These are phyloP conservation scores for Eumacrocentrus americanus DNA, from an alignment of 2,888 invertebrate genomes.

Conservation along the genomic window DNA sequence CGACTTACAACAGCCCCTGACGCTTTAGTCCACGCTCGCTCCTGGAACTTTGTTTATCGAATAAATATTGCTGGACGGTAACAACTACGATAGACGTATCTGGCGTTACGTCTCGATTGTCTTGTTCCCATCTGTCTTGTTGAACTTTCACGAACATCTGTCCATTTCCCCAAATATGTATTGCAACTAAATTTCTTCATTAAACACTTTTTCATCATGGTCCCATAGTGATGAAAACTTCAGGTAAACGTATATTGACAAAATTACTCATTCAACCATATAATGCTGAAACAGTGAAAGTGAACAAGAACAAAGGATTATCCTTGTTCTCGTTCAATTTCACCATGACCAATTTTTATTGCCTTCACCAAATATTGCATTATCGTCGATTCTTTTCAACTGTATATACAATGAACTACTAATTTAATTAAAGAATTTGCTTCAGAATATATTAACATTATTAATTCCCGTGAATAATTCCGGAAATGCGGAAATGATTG, in stretches of 20 bases:
- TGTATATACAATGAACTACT: background rate
- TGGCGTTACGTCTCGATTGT: conserved; percentile 30
- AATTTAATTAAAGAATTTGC: too few relatives aligned
- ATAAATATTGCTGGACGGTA: conserved; percentile 45
- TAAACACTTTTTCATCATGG: background rate
- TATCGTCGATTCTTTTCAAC: background rate
- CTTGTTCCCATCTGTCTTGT: conserved; percentile 4
- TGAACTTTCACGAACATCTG: background rate
- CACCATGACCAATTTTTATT: too few relatives aligned
- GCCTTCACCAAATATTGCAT: too few relatives aligned
- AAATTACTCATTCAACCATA: too few relatives aligned
- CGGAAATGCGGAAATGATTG: too few relatives aligned
- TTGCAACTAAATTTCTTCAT: background rate
- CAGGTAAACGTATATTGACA: too few relatives aligned
- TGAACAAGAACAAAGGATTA: too few relatives aligned
- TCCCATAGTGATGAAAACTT: too few relatives aligned
- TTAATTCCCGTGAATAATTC: too few relatives aligned
- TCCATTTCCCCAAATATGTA: background rate
- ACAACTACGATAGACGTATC: conserved; percentile 28
- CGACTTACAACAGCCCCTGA: conserved; percentile 42
- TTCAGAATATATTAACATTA: too few relatives aligned
- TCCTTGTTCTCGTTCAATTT: too few relatives aligned
- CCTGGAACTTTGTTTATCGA: conserved; percentile 52
- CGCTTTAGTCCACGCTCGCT: conserved; percentile 20
- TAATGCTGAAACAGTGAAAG: too few relatives aligned